Base-by-base conservation (phyloP, 2,888 invertebrate genomes). In the Pasiphila rectangulata region DNA sequence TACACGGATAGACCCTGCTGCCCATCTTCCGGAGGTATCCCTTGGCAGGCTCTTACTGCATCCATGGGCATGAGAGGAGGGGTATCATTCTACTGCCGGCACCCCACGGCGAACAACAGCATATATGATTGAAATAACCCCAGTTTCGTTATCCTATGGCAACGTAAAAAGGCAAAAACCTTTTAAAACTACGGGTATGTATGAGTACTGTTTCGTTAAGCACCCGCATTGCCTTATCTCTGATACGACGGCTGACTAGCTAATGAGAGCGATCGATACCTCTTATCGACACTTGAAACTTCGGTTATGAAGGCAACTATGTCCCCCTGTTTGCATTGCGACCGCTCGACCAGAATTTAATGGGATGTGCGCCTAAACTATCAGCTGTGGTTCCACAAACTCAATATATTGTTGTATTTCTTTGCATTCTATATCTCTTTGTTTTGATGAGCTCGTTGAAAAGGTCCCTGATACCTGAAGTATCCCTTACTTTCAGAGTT, bases 281-380 rank as follows among this genome's bases (percentile, higher is more conserved):
- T 50, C 50, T 85, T 87, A 87, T 87, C 86, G 73, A 70, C 82
- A 85, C 83, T 85, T 67, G 69, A 82, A 84, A 83, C 76, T 82
- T 81, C 65, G 69, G 72, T 79, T 80, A 79, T 79, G 79, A 80
- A 66, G 67, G 65, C 61, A 57, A 36, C 35, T 32, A 43, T 50
- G 40, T 34, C 50, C 49, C 50, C 34, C 34, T 45, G 41, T 50
- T 46, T 50, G 41, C 37, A 36, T 46, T 50, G 41, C 10, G 36
- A 12, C 44, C 41, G 46, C 45, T 38, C 50, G 9, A 32, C 29
- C 19, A 7, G 7, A 25, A 15, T 4, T 35, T 36, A 27, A 42
- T 41, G 19, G 27, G n/a, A 24, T n/a, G 13, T 15, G 25, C 35
- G n/a, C 9, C 17, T 38, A 25, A 23, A 9, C 25, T 42, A 20